Conservation (phyloP, 1,140 invertebrate species). For the Steinernema khuongi region DNA sequence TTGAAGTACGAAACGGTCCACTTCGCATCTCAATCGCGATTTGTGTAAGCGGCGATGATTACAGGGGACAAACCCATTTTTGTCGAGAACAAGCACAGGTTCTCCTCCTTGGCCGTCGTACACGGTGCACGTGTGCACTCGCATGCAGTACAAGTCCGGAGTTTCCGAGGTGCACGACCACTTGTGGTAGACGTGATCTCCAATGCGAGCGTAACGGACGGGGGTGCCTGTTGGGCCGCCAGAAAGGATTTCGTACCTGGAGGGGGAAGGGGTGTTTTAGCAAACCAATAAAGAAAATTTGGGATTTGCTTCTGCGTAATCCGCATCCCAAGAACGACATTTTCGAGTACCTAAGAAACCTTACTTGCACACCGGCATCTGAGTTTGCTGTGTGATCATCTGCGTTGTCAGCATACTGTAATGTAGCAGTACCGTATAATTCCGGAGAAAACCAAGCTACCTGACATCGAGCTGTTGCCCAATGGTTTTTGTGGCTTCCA, state of each 20-base stretch:
- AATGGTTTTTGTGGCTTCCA: conserved; percentile 46
- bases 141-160: conserved; percentile 52
- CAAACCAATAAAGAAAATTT: conserved; percentile 18
- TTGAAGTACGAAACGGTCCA: conserved; percentile 56
- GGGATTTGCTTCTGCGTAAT: no score
- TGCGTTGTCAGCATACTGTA: conserved; percentile 47
- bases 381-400: conserved; percentile 33
- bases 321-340: background rate
- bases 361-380: conserved; percentile 48
- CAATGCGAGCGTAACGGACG: conserved; percentile 54
- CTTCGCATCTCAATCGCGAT: conserved; percentile 26
- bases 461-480: conserved; percentile 49
- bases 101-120: conserved; percentile 56
- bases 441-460: conserved; percentile 25
- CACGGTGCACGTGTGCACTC: conserved; percentile 50
- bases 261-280: conserved; percentile 17
- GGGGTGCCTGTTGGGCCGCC: conserved; percentile 42
- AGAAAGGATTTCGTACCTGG: conserved; percentile 52
- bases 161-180: conserved; percentile 41
- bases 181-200: conserved; percentile 55
- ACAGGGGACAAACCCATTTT: conserved; percentile 40
- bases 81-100: conserved; percentile 52
- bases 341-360: background rate
- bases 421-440: background rate
- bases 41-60: background rate